phyloP scores from a whole-genome alignment of 2,113 vertebrate genomes.

The Thinocorus orbignyianus region DNA sequence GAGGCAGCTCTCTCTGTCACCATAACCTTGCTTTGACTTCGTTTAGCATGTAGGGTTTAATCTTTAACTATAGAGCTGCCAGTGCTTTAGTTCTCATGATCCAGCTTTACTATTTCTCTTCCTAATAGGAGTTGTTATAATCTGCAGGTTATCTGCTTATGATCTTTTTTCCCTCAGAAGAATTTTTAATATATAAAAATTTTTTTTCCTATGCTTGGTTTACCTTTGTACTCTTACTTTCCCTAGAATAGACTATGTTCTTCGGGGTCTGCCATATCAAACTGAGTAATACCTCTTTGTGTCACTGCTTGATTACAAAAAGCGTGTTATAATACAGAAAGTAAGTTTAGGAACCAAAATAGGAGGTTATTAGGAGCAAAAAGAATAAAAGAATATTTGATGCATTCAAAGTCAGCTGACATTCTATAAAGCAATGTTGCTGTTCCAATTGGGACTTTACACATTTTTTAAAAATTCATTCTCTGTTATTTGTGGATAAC shows the following conservation, averaged over 20 bases:
- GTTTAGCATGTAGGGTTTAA: not conserved
- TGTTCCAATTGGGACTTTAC: not conserved
- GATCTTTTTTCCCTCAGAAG: not conserved
- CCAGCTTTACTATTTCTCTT: not conserved
- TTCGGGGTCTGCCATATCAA: not conserved
- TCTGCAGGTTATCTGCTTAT: not conserved
- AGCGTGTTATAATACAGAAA: not conserved
- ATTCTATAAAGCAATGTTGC: not conserved
- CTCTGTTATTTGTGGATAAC: not conserved
- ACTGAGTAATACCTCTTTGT: not conserved
- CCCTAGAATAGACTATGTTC: not conserved
- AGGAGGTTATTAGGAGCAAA: not conserved
- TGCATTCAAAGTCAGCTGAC: not conserved
- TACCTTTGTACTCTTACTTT: not conserved
- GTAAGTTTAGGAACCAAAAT: not conserved
- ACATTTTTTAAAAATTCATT: not conserved
- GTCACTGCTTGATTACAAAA: not conserved
- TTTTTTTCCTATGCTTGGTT: not conserved
- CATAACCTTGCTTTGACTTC: not conserved
- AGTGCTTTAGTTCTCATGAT: not conserved
- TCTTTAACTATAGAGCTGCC: not conserved
- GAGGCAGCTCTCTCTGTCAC: not conserved
- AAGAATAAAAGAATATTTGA: not conserved
- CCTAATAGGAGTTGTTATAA: not conserved
- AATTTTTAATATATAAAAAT: not conserved